Evolutionary conservation across 2,113 vertebrate genomes (phyloP).

Genomic region (Trichomycterus rosablanca): DNA sequence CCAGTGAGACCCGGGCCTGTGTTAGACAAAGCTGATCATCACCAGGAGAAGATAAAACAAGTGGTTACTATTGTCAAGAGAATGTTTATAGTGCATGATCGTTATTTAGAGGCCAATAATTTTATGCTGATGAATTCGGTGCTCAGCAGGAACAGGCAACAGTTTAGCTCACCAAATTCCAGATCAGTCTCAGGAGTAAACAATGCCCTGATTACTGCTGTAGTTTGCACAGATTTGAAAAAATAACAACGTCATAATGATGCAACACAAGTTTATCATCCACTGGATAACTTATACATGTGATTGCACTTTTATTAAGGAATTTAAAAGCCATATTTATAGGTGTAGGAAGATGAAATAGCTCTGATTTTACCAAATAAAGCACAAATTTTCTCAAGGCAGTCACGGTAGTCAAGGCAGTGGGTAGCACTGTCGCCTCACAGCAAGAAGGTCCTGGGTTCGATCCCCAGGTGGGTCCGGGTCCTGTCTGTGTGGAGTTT

Average conservation of each 20-base stretch:
- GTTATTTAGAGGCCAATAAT: neutral
- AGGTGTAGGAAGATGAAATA: no score
- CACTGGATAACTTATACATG: no score
- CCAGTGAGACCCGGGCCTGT: neutral
- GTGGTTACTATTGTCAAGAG: neutral
- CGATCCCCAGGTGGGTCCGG: no score
- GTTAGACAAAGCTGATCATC: neutral
- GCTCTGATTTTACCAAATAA: no score
- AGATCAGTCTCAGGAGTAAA: neutral
- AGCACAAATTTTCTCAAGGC: no score
- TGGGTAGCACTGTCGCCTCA: no score
- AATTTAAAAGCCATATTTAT: no score
- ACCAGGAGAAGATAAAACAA: neutral
- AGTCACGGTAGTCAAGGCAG: no score
- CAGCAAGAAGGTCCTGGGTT: no score
- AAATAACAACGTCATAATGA: neutral
- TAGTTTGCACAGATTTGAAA: no score
- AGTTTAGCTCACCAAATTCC: conserved; percentile 7
- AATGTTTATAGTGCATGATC: neutral
- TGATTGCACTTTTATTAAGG: no score
- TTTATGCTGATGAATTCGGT: neutral
- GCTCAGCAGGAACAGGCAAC: neutral
- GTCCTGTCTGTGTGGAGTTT: no score
- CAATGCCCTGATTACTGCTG: neutral
- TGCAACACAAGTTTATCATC: neutral